Conservation (phyloP, 1,140 invertebrate genomes). For the Drosophila sp. region DNA sequence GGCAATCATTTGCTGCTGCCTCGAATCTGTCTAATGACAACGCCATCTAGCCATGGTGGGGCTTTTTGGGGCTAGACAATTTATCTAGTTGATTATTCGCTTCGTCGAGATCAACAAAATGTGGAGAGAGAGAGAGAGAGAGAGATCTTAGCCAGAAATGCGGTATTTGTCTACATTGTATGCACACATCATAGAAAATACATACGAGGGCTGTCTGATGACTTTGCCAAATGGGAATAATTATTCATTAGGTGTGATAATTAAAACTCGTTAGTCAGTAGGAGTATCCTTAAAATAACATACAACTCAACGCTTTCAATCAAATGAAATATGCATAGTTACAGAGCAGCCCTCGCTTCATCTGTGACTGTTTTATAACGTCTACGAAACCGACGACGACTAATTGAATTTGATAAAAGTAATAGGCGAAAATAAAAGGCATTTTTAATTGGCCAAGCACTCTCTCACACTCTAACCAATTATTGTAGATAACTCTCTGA, state of each 20-base stretch:
- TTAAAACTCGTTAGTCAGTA: no score
- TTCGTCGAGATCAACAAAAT: conserved; percentile 37
- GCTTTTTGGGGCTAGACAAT: conserved; percentile 36
- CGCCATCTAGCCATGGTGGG: conserved; percentile 31
- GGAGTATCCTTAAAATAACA: no score
- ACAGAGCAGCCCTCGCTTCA: neutral
- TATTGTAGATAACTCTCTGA: conserved; percentile 45
- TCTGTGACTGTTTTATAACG: neutral
- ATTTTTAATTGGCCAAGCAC: conserved; percentile 64
- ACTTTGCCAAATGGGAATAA: no score
- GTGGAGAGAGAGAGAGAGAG: neutral
- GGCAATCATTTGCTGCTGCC: conserved; percentile 42
- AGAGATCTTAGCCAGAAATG: neutral
- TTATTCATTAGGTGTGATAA: no score
- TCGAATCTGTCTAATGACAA: conserved; percentile 44
- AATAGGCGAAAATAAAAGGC: conserved; percentile 26
- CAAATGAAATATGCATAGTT: neutral
- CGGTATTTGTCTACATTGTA: neutral
- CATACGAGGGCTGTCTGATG: no score
- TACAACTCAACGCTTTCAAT: no score
- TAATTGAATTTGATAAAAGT: conserved; percentile 73
- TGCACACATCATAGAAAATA: neutral
- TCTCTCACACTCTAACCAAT: conserved; percentile 49
- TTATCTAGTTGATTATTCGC: conserved; percentile 58
- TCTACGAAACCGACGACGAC: conserved; percentile 26